A percentile compares a stretch with the other conserved stretches of the same genome.
phyloP scores from a whole-genome alignment of 1,140 invertebrate genomes.

The Gryllus bimaculatus region DNA sequence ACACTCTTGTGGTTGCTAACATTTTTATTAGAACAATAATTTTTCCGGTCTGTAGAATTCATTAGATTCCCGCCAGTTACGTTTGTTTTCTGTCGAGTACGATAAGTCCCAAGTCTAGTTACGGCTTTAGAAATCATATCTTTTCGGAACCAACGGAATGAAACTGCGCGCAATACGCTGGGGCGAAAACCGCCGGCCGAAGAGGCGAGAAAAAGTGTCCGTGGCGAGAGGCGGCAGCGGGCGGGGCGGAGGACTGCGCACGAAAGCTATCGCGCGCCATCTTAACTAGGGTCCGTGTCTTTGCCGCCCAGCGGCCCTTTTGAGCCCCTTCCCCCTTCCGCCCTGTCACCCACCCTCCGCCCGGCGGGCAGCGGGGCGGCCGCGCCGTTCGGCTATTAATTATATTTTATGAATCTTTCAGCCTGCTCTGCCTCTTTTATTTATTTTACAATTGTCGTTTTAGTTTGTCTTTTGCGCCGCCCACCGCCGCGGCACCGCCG shows the following conservation, averaged over 20 bases:
- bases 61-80: too few relatives aligned
- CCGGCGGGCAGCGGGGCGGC: neutral
- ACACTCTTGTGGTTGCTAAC: too few relatives aligned
- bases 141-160: too few relatives aligned
- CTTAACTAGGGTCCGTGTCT: neutral
- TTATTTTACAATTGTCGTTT: neutral
- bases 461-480: neutral
- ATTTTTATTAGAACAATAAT: too few relatives aligned
- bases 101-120: too few relatives aligned
- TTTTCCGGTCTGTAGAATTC: too few relatives aligned
- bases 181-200: too few relatives aligned
- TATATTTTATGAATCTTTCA: conserved; percentile 6
- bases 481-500: too few relatives aligned
- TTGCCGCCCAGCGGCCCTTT: neutral
- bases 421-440: neutral
- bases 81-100: too few relatives aligned
- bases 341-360: neutral
- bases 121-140: too few relatives aligned
- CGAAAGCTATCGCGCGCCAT: neutral
- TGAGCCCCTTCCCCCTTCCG: neutral
- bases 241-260: neutral
- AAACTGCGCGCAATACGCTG: too few relatives aligned
- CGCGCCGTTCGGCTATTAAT: neutral
- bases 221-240: neutral
- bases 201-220: too few relatives aligned